Conservation (phyloP, 2,113 vertebrate species). For the Heterochromis multidens region DNA sequence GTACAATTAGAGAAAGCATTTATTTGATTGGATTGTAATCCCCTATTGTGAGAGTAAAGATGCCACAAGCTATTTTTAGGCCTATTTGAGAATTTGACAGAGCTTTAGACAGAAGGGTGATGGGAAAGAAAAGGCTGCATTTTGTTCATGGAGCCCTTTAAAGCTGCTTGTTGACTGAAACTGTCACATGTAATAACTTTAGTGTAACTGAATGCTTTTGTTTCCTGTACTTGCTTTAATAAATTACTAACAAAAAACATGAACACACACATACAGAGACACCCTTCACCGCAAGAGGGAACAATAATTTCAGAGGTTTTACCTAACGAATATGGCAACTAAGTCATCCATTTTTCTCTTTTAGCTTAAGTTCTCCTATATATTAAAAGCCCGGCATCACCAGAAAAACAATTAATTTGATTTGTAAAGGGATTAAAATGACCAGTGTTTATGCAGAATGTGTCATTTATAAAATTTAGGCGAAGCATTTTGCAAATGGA, state of each 20-base stretch:
- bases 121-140: background rate
- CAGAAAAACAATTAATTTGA: background rate
- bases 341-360: background rate
- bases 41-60: slow-evolving; percentile 52
- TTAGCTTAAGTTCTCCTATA: background rate
- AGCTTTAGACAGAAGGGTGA: slow-evolving; percentile 21
- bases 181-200: background rate
- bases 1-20: slow-evolving; percentile 69
- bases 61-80: slow-evolving; percentile 64
- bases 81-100: slow-evolving; percentile 49
- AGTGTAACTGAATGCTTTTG: background rate
- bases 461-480: background rate
- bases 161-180: background rate
- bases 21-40: slow-evolving; percentile 77
- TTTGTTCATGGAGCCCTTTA: slow-evolving; percentile 1
- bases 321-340: too few relatives aligned
- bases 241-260: background rate
- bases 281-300: too few relatives aligned
- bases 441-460: background rate
- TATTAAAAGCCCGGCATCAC: background rate
- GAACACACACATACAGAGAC: background rate
- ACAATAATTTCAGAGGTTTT: too few relatives aligned
- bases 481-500: background rate
- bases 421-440: background rate
- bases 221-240: background rate